Percentiles rank a stretch among this genome's conserved stretches.
phyloP scores from a whole-genome alignment of 1,140 invertebrate genomes.

The Battus philenor region DNA sequence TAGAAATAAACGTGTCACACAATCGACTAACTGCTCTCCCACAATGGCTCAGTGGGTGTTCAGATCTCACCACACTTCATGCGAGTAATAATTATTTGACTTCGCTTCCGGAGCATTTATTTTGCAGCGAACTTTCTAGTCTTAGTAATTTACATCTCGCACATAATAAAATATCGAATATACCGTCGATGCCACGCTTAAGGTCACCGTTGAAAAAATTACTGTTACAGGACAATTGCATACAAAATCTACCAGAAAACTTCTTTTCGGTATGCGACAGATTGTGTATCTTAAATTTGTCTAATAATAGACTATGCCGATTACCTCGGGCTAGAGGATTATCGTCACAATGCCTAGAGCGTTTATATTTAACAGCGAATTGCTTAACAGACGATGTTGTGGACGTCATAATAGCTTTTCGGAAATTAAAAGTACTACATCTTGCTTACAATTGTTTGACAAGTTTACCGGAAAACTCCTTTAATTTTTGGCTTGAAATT shows the following conservation, averaged over 20 bases:
- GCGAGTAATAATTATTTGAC: constrained; percentile 85
- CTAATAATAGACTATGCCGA: constrained; percentile 85
- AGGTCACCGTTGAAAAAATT: constrained; percentile 82
- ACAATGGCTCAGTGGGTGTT: constrained; percentile 86
- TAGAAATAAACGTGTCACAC: constrained; percentile 86
- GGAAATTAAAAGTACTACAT: constrained; percentile 82
- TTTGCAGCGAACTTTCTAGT: constrained; percentile 82
- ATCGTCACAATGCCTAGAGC: constrained; percentile 80
- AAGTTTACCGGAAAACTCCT: constrained; percentile 83
- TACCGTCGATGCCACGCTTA: constrained; percentile 82
- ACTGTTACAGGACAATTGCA: constrained; percentile 85
- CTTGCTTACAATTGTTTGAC: constrained; percentile 87
- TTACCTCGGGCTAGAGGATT: constrained; percentile 78
- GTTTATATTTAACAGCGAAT: constrained; percentile 86
- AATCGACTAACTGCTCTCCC: constrained; percentile 85
- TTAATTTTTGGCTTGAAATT: constrained; percentile 84
- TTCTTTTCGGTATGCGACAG: constrained; percentile 85
- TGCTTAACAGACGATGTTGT: constrained; percentile 84
- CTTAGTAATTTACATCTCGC: constrained; percentile 84
- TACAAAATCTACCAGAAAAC: constrained; percentile 83
- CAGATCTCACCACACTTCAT: constrained; percentile 82
- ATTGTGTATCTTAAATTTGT: constrained; percentile 84
- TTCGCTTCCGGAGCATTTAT: constrained; percentile 82
- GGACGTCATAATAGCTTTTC: constrained; percentile 81
- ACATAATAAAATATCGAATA: constrained; percentile 84